Percentiles rank a stretch among this genome's conserved stretches.
Evolutionary conservation across 2,113 vertebrate species (phyloP).

Genomic region (Acrocephalus kingi): DNA sequence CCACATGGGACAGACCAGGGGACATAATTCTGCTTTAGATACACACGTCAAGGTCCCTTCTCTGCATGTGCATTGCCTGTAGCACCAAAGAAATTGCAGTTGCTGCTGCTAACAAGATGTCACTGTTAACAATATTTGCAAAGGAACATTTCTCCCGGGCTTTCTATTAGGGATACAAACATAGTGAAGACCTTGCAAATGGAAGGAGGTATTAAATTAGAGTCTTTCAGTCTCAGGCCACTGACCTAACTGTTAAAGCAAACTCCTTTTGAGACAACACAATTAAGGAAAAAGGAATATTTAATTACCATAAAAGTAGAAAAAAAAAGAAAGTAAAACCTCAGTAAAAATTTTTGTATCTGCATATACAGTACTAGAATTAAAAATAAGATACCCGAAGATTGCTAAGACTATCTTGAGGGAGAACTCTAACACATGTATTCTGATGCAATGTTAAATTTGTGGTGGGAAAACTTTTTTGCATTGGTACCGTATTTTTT

Average conservation of each 20-base stretch:
- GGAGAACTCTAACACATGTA: not conserved
- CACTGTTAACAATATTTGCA: not conserved
- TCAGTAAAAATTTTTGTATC: not conserved
- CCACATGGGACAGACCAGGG: not conserved
- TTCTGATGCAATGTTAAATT: not conserved
- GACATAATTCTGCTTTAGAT: not conserved
- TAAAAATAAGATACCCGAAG: fast-evolving
- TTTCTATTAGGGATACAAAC: not conserved
- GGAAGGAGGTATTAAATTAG: not conserved
- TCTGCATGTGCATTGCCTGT: not conserved
- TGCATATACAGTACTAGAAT: not conserved
- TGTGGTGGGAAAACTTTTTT: not conserved
- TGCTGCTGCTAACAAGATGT: not conserved
- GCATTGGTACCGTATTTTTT: fast-evolving
- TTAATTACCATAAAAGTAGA: not conserved
- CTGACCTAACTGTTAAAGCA: not conserved
- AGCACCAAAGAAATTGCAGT: not conserved
- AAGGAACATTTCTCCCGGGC: not conserved
- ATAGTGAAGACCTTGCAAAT: not conserved
- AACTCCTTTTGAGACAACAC: not conserved
- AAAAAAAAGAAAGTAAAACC: not conserved
- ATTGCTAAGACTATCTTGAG: not conserved
- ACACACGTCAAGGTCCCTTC: not conserved
- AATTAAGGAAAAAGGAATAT: not conserved
- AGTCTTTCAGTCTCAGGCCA: not conserved